Evolutionary conservation across 2,797 vertebrate species (phyloP), one percentile per base, ranked within the genome.

Genomic region (Scolopax rusticola): DNA sequence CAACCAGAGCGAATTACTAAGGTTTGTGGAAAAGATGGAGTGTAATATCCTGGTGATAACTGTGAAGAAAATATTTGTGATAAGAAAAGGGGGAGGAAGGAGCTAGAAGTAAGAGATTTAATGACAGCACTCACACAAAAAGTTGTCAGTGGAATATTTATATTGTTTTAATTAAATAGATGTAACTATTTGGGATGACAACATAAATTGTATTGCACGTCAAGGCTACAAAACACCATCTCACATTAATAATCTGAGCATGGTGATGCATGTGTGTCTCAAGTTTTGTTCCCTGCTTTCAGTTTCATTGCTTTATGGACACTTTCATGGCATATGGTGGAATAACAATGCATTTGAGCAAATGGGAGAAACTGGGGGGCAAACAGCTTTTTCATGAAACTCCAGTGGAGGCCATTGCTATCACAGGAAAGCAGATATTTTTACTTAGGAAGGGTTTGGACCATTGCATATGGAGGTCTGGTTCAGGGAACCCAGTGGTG

Each of bases 41-140:
- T 93, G 54, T 86, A 89, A 92, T 84, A 60, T 61, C 40, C 50
- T 81, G 59, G 30, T 75, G 73, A 51, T 88, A 96, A 65, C 82
- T 87, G 76, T 73, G 77, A 94, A 74, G 71, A 93, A 93, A 95
- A 88, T 91, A 89, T 81, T 93, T 93, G 33, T 1, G 1, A 65
- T 59, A 73, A 54, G 33, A 79, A 84, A 74, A 77, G 7, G 8
- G 43, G 89, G 23, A 85, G 38, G 60, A 86, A 63, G 51, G 53
- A 91, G 27, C 25, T 74, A 53, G 32, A 48, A 69, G 43, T 40
- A 47, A 84, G 60, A 64, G 9, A 73, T 78, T 71, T 85, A 75
- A 64, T 81, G 57, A 28, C 0, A 13, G 9, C 40, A 79, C 67
- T 88, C 32, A 48, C 38, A 45, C 20, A 59, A 36, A 61, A 67